Evolutionary conservation across 2,113 vertebrate species (phyloP).

Genomic region (Asarcornis scutulata): DNA sequence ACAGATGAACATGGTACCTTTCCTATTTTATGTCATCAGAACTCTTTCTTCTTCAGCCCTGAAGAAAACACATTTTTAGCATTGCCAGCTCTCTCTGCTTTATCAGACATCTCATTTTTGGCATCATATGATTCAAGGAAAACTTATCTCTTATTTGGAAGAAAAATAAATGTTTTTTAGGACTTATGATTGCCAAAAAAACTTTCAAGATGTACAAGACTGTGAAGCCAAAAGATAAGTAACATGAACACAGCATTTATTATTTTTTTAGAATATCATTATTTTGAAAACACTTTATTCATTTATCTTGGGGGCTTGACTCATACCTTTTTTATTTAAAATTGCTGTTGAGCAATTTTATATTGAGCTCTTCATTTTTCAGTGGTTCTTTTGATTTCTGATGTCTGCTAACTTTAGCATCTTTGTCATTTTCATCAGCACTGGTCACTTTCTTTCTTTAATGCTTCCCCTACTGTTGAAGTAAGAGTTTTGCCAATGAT

Average conservation of each 20-base stretch:
- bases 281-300: not conserved
- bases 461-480: not conserved
- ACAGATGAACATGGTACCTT: not conserved
- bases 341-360: not conserved
- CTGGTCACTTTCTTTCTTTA: not conserved
- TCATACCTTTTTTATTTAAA: not conserved
- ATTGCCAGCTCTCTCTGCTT: not conserved
- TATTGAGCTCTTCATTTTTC: not conserved
- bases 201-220: not conserved
- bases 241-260: not conserved
- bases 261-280: not conserved
- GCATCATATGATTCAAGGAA: not conserved
- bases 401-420: not conserved
- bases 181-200: not conserved
- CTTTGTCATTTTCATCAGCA: not conserved
- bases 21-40: not conserved
- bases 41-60: not conserved
- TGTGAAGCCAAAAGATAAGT: conserved; percentile 9
- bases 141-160: not conserved
- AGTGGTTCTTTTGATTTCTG: not conserved
- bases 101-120: not conserved
- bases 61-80: not conserved
- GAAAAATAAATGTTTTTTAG: not conserved
- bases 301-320: not conserved
- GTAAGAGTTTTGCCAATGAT: not conserved